Conservation (phyloP, 2,113 vertebrate genomes). For the Erpornis zantholeuca region DNA sequence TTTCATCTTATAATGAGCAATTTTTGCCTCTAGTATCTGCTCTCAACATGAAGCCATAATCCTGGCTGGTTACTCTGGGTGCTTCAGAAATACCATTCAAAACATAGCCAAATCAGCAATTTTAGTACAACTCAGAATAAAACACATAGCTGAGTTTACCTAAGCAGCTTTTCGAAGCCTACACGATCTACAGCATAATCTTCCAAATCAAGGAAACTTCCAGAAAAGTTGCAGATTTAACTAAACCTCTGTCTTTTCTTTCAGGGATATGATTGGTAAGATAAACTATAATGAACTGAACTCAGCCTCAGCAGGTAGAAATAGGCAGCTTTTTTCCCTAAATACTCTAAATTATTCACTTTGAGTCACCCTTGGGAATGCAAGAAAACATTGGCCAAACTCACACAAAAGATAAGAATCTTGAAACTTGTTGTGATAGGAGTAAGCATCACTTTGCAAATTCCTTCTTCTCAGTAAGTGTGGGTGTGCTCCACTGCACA, state of each 20-base stretch:
- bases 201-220: background rate
- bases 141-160: background rate
- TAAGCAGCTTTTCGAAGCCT: background rate
- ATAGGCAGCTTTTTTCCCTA: background rate
- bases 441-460: background rate
- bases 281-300: background rate
- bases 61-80: background rate
- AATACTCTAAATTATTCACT: background rate
- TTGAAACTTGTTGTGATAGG: background rate
- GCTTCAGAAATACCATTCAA: background rate
- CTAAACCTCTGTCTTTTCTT: background rate
- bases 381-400: background rate
- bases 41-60: background rate
- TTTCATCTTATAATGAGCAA: background rate
- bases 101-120: background rate
- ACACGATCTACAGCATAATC: background rate
- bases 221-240: background rate
- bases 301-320: background rate
- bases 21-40: background rate
- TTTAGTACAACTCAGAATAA: background rate
- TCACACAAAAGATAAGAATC: background rate
- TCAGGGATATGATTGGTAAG: background rate
- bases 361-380: background rate
- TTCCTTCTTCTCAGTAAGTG: background rate
- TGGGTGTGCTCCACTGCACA: background rate